Conservation (phyloP, 2,888 invertebrate genomes). For the Volucella bombylans region DNA sequence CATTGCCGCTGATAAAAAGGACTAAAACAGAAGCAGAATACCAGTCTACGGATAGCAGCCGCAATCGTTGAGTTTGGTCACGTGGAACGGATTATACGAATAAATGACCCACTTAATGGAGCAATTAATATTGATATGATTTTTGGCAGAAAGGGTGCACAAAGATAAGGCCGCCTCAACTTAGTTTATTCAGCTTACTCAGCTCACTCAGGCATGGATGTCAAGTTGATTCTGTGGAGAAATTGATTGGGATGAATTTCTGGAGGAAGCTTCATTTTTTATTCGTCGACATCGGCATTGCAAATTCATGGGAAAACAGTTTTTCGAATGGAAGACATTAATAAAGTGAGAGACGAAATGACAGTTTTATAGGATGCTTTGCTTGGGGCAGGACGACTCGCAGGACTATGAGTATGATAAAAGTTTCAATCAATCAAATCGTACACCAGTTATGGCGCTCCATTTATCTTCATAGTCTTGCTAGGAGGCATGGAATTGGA, state of each 20-base stretch:
- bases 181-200: background rate
- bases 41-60: background rate
- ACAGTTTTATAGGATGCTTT: constrained; percentile 36
- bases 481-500: background rate
- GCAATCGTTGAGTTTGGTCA: constrained; percentile 50
- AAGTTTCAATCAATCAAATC: constrained; percentile 66
- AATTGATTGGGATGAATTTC: constrained; percentile 57
- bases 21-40: constrained; percentile 9
- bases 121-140: constrained; percentile 72
- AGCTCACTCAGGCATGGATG: constrained; percentile 28
- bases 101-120: constrained; percentile 60
- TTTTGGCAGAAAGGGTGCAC: constrained; percentile 41
- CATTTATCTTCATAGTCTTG: constrained; percentile 46
- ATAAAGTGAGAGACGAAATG: constrained; percentile 50
- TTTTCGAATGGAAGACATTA: constrained; percentile 45
- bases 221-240: constrained; percentile 35
- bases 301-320: constrained; percentile 34
- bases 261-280: constrained; percentile 9
- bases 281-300: background rate
- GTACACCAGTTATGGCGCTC: constrained; percentile 57
- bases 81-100: constrained; percentile 55
- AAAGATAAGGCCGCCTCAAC: constrained; percentile 8
- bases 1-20: background rate
- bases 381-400: constrained; percentile 18
- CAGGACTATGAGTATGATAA: constrained; percentile 47